phyloP scores from a whole-genome alignment of 2,113 vertebrate genomes.

The Monopterus albus region DNA sequence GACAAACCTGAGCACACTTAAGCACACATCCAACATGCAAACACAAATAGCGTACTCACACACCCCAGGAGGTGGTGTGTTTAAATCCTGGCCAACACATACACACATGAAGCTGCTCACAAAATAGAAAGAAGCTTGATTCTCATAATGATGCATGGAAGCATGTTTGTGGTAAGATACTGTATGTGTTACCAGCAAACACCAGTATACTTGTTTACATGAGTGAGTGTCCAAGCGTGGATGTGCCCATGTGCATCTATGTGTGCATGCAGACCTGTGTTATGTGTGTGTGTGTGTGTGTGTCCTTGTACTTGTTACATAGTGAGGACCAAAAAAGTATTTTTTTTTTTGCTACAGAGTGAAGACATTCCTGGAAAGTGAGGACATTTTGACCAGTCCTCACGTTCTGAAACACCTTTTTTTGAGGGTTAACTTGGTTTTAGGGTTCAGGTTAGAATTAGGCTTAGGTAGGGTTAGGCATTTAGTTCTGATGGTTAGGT shows the following conservation, averaged over 20 bases:
- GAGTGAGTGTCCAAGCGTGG: constrained; percentile 13
- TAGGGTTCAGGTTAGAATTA: no score
- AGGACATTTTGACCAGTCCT: no score
- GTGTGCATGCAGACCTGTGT: constrained; percentile 5
- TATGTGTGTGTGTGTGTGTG: constrained; percentile 2
- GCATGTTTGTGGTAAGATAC: constrained; percentile 45
- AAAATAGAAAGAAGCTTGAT: constrained; percentile 36
- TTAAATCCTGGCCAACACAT: constrained; percentile 39
- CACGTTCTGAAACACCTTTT: no score
- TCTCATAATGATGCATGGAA: constrained; percentile 25
- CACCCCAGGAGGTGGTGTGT: constrained; percentile 22
- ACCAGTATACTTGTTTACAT: constrained; percentile 53
- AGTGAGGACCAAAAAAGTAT: no score
- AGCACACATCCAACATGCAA: constrained; percentile 20
- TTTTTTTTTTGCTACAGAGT: no score
- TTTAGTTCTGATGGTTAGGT: no score
- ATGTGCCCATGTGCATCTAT: constrained; percentile 2
- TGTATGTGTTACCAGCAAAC: constrained; percentile 66
- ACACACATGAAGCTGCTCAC: constrained; percentile 19
- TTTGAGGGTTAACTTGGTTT: no score
- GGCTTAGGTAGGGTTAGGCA: no score
- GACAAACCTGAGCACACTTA: constrained; percentile 25
- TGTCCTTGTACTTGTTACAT: no score
- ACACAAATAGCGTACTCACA: constrained; percentile 34
- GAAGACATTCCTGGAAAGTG: no score